Evolutionary conservation across 1,140 invertebrate genomes (phyloP).

Genomic region (Saxidomus purpurata): DNA sequence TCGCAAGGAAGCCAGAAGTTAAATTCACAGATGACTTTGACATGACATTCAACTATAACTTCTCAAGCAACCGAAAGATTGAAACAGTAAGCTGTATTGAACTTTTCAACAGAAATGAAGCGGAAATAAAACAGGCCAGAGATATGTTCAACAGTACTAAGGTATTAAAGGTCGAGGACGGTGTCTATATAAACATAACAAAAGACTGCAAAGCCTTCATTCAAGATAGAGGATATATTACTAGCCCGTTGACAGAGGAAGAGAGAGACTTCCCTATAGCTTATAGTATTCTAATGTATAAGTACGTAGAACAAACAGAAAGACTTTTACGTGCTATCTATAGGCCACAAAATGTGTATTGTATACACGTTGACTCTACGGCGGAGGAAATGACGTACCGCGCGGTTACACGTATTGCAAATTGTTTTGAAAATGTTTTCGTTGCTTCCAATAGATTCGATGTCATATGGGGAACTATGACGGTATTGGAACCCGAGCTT

Average conservation of each 20-base stretch:
- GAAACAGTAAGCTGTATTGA: no score
- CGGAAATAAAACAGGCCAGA: no score
- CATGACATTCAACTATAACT: no score
- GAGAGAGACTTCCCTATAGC: conserved; percentile 80
- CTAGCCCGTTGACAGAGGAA: conserved; percentile 59
- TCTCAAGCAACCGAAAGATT: no score
- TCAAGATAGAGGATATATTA: conserved; percentile 68
- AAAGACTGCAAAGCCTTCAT: conserved; percentile 49
- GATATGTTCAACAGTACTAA: no score
- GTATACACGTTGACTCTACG: conserved; percentile 83
- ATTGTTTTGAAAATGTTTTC: conserved; percentile 80
- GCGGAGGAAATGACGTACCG: conserved; percentile 45
- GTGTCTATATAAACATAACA: not conserved
- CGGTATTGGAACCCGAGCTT: conserved; percentile 77
- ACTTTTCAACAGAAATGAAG: no score
- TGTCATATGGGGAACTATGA: conserved; percentile 74
- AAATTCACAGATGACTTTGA: no score
- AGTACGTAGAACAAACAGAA: conserved; percentile 79
- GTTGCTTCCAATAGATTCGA: conserved; percentile 70
- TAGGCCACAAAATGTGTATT: conserved; percentile 83
- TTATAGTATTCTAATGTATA: conserved; percentile 80
- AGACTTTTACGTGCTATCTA: conserved; percentile 80
- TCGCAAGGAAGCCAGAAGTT: no score
- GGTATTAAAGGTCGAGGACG: no score
- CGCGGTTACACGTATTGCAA: conserved; percentile 65